Percentiles rank a stretch among this genome's conserved stretches.
Conservation (phyloP, 2,888 invertebrate species). For the Acleris cristana region DNA sequence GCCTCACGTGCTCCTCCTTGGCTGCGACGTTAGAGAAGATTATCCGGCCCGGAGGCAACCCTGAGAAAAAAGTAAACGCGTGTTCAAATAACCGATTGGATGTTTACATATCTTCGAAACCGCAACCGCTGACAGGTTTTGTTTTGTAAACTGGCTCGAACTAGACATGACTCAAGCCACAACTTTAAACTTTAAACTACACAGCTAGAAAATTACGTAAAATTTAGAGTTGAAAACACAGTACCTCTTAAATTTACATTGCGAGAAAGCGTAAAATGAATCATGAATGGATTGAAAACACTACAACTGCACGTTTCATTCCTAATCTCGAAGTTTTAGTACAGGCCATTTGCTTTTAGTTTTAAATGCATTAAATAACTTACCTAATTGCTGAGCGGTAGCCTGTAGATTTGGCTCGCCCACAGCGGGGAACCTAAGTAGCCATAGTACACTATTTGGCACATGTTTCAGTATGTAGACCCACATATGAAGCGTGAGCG, state of each 20-base stretch:
- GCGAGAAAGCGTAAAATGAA: too few relatives aligned
- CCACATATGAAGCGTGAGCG: conserved; percentile 98
- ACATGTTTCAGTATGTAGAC: conserved; percentile 96
- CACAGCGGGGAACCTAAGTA: conserved; percentile 96
- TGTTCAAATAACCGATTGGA: conserved; percentile 3
- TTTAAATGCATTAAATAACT: conserved; percentile 38
- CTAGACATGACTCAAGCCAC: too few relatives aligned
- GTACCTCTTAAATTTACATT: too few relatives aligned
- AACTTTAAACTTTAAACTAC: too few relatives aligned
- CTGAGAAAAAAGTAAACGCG: conserved; percentile 50
- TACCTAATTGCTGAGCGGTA: conserved; percentile 92
- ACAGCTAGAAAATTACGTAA: too few relatives aligned
- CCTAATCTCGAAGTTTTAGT: too few relatives aligned
- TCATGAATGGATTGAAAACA: too few relatives aligned
- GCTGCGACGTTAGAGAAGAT: conserved; percentile 99
- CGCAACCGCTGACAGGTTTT: not conserved
- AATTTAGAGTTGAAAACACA: too few relatives aligned
- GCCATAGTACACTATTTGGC: conserved; percentile 97
- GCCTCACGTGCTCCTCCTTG: conserved; percentile 98
- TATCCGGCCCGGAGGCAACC: conserved; percentile 91
- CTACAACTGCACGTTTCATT: too few relatives aligned
- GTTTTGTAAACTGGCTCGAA: not conserved
- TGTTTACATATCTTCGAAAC: not conserved
- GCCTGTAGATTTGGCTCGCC: conserved; percentile 93
- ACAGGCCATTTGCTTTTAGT: too few relatives aligned